Evolutionary conservation across 2,888 invertebrate species (phyloP).

Genomic region (Frankliniella intonsa): DNA sequence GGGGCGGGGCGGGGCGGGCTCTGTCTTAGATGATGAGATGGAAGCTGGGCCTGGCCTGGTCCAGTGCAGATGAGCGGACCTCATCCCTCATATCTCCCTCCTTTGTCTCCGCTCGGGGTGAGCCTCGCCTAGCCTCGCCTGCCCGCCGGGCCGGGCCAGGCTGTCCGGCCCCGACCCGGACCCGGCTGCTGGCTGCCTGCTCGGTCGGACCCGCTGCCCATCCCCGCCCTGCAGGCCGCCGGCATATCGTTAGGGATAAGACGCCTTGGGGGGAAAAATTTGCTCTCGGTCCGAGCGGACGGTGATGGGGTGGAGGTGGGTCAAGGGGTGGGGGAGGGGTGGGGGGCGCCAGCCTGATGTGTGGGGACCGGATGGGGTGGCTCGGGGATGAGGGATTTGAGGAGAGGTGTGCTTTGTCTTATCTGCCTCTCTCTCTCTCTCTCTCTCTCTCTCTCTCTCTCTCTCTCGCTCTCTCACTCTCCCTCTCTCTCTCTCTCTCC

Average conservation of each 20-base stretch:
- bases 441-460: too few relatives aligned
- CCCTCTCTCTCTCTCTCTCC: too few relatives aligned
- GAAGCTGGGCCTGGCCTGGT: not conserved
- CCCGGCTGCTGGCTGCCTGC: not conserved
- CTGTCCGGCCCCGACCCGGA: not conserved
- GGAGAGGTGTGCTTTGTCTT: too few relatives aligned
- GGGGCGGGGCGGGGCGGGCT: not conserved
- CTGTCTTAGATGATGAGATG: constrained; percentile 26
- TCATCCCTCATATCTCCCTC: constrained; percentile 4
- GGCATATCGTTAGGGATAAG: too few relatives aligned
- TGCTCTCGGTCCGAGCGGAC: not conserved
- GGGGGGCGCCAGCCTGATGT: not conserved
- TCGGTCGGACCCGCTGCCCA: not conserved
- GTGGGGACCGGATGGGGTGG: not conserved
- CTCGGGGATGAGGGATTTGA: too few relatives aligned
- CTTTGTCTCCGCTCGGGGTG: constrained; percentile 12
- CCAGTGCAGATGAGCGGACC: not conserved
- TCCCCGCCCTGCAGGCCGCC: not conserved
- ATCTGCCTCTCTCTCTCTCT: too few relatives aligned
- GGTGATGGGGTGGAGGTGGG: not conserved
- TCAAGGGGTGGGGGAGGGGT: not conserved
- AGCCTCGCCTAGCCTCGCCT: not conserved
- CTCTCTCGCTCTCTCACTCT: too few relatives aligned
- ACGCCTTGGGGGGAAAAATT: too few relatives aligned
- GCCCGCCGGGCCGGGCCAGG: not conserved